Percentiles rank a stretch among this genome's conserved stretches.
These are phyloP conservation scores for Bovichtus diacanthus DNA, from an alignment of 2,797 vertebrate species.

Conservation along the genomic window DNA sequence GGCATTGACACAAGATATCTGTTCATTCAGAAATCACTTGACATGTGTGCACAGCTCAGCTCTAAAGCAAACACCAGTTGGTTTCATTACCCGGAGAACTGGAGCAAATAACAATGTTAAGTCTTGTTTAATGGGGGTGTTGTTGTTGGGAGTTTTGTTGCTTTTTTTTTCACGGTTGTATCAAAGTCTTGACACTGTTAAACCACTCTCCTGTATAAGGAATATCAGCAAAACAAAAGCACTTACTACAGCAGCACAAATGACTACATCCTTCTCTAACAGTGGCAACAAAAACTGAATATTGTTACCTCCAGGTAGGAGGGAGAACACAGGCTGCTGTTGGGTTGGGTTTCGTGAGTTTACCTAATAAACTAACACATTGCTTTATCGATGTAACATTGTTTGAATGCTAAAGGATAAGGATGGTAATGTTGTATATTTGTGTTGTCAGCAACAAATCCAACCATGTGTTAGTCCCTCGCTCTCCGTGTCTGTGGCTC, in stretches of 20 bases:
- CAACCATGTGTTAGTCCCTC: neutral
- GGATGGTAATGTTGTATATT: neutral
- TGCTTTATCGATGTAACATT: neutral
- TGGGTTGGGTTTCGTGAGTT: neutral
- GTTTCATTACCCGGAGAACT: neutral
- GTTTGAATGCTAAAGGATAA: neutral
- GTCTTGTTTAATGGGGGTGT: neutral
- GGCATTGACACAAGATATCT: neutral
- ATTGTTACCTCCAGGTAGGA: neutral
- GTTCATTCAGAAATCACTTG: neutral
- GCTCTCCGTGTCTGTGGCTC: neutral
- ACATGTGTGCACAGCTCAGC: neutral
- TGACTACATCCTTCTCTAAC: neutral
- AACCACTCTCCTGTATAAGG: neutral
- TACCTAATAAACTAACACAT: neutral
- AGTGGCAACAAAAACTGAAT: neutral
- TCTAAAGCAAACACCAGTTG: neutral
- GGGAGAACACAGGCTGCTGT: neutral
- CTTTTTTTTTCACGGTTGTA: neutral
- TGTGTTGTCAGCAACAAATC: too few relatives aligned
- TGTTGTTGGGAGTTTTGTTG: neutral
- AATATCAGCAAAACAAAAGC: neutral
- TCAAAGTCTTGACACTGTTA: neutral
- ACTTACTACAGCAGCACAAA: neutral
- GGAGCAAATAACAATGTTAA: neutral